phyloP scores from a whole-genome alignment of 1,140 invertebrate species.

The Drosophila sp. region DNA sequence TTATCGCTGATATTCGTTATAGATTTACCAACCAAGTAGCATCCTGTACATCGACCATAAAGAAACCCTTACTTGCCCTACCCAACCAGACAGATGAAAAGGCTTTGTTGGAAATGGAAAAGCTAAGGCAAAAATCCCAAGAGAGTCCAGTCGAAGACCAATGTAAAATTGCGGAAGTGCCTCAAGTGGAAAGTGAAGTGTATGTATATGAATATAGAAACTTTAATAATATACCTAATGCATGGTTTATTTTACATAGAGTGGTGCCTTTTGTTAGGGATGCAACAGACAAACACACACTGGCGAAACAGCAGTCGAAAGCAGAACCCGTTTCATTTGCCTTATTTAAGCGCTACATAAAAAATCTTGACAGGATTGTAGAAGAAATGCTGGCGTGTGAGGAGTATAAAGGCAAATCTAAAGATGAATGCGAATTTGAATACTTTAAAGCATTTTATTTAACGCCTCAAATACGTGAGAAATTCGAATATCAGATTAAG shows the following conservation, averaged over 20 bases:
- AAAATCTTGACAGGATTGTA: conserved; percentile 43
- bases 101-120: conserved; percentile 6
- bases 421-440: conserved; percentile 29
- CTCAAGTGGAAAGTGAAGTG: not conserved
- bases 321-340: conserved; percentile 9
- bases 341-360: conserved; percentile 31
- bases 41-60: too few relatives aligned
- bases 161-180: not conserved
- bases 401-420: conserved; percentile 1
- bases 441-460: conserved; percentile 49
- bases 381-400: conserved; percentile 32
- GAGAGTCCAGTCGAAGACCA: not conserved
- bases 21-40: too few relatives aligned
- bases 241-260: not conserved
- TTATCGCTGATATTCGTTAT: too few relatives aligned
- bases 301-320: not conserved
- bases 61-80: too few relatives aligned
- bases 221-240: not conserved
- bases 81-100: conserved; percentile 1
- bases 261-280: not conserved
- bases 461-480: conserved; percentile 29
- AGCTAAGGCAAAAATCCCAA: not conserved
- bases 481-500: conserved; percentile 27
- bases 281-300: not conserved
- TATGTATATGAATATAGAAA: not conserved